Evolutionary conservation across 2,113 vertebrate genomes (phyloP).

Genomic region (Onychorhynchus coronatus): DNA sequence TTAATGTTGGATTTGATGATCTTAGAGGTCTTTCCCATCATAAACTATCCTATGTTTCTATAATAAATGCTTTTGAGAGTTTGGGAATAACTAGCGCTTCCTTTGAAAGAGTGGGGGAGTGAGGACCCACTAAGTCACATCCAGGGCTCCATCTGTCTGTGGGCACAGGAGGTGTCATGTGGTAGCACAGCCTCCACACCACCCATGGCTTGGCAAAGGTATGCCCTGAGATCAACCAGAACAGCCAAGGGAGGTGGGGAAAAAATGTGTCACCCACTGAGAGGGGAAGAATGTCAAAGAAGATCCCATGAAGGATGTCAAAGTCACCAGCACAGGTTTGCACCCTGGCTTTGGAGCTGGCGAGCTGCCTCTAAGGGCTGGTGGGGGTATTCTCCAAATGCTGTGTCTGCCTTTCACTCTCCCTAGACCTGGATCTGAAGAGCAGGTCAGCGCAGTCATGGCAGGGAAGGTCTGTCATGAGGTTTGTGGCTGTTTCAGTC

Average conservation of each 20-base stretch:
- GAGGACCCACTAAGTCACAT: neutral
- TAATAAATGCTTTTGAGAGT: neutral
- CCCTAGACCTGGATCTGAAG: neutral
- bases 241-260: neutral
- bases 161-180: neutral
- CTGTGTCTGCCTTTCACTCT: neutral
- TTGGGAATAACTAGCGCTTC: neutral
- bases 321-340: neutral
- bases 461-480: neutral
- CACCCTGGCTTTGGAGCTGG: neutral
- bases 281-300: neutral
- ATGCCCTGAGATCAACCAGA: neutral
- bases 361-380: no score
- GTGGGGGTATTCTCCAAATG: neutral
- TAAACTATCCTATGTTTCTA: neutral
- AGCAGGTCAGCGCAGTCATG: accelerated
- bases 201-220: neutral
- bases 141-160: neutral
- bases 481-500: neutral
- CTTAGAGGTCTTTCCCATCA: neutral
- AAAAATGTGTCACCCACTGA: neutral
- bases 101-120: neutral
- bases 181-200: neutral
- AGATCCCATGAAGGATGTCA: neutral
- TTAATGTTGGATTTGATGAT: neutral